Conservation (phyloP, 92 coral and sea anemone genomes). For the Diadumene lineata region DNA sequence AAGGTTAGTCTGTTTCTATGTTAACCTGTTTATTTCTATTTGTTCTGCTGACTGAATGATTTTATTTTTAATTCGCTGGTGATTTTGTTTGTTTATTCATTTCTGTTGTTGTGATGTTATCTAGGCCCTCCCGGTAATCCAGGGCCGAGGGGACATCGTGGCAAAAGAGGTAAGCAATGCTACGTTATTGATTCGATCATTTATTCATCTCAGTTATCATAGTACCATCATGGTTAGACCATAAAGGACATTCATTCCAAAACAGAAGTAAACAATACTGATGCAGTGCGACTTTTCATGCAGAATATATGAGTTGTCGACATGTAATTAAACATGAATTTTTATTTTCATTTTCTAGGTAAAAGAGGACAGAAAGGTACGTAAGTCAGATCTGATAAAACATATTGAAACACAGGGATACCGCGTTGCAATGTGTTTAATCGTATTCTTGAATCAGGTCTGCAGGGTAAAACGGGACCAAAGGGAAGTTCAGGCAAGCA, state of each 20-base stretch:
- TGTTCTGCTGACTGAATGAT: not conserved
- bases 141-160: slow-evolving; percentile 7
- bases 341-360: not conserved
- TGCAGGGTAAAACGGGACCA: not conserved
- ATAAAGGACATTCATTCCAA: not conserved
- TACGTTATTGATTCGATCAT: not conserved
- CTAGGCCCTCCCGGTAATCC: slow-evolving; percentile 22
- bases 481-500: slow-evolving; percentile 22
- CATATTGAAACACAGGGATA: not conserved
- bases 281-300: not conserved
- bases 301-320: not conserved
- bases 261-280: not conserved
- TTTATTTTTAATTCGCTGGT: no score
- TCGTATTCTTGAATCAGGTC: not conserved
- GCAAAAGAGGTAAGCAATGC: slow-evolving; percentile 8
- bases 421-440: no score
- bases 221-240: no score
- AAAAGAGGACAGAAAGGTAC: not conserved
- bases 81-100: no score
- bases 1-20: slow-evolving; percentile 2
- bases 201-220: not conserved
- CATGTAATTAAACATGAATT: not conserved
- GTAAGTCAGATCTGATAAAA: not conserved
- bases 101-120: not conserved
- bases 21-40: not conserved